Evolutionary conservation across 2,797 vertebrate species (phyloP), one percentile per base, ranked within the genome.

Genomic region (Zalophus californianus): DNA sequence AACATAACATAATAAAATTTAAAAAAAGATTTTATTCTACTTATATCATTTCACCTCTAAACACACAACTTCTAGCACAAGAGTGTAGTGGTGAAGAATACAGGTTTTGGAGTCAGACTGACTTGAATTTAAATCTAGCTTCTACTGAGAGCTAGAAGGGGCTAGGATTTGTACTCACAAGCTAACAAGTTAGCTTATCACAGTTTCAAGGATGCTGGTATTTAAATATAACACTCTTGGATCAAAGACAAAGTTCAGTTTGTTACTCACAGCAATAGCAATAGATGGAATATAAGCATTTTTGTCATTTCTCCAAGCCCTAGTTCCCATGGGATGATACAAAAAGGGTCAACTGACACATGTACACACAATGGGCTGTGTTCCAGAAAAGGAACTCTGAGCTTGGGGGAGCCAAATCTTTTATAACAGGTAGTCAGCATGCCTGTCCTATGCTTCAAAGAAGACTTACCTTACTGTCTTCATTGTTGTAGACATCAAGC

Each of bases 101-200:
- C 25, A 5, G 7, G 8, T 60, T 91, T 82, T 88, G 25, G 32
- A 85, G 13, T 83, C 29, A 38, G 8, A 27, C 44, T 50, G 44
- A 32, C 12, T 62, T 85, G 52, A 85, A 85, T 48, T 89, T 95
- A 29, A 97, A 75, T 66, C 11, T 73, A 91, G 29, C 20, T 77
- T 88, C 66, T 91, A 10, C 44, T 44, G 25, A 60, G 41, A 94
- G 23, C 25, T 62, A 13, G 25, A 86, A 73, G 52, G 23, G 21
- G 44, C 38, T 86, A 7, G 83, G n/a, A 58, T 77, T 58, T 96
- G 38, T 23, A 75, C 32, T 38, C 94, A 13, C 78, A 95, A 77
- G 21, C 62, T 70, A 82, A 21, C 68, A 80, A 80, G 56, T 95
- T 79, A 48, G 72, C 41, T 64, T 73, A 44, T 6, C 80, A 73